Percentiles rank a stretch among this genome's conserved stretches.
These are phyloP conservation scores for Colius striatus DNA, from an alignment of 2,113 vertebrate genomes.

Conservation along the genomic window DNA sequence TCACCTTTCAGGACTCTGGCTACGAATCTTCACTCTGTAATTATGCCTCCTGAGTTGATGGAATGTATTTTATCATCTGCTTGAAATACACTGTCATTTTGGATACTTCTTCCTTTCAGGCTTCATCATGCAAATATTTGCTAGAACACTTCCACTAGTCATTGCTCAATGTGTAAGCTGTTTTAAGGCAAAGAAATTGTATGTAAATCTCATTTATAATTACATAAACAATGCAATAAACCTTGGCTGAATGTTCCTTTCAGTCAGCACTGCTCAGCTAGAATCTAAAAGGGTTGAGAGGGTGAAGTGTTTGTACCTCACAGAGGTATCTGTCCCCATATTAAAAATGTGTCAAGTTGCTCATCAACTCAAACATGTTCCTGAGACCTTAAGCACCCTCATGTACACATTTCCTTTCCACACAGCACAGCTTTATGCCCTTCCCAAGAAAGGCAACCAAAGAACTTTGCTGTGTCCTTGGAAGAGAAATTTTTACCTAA, in stretches of 20 bases:
- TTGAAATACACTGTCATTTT: background rate
- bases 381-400: background rate
- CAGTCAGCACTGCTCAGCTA: background rate
- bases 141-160: background rate
- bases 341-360: background rate
- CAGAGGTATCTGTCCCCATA: background rate
- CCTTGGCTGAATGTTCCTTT: background rate
- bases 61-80: background rate
- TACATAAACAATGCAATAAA: background rate
- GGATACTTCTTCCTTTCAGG: background rate
- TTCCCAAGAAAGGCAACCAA: background rate
- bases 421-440: background rate
- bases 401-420: background rate
- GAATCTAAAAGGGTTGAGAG: background rate
- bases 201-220: background rate
- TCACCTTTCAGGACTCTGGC: background rate
- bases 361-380: background rate
- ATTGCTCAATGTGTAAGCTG: background rate
- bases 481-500: background rate
- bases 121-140: background rate
- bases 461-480: background rate
- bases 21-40: background rate
- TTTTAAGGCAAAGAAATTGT: background rate
- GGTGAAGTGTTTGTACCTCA: background rate
- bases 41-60: background rate